Percentiles rank a stretch among this genome's conserved stretches.
phyloP scores from a whole-genome alignment of 2,113 vertebrate genomes.

The Falcunculus frontatus region DNA sequence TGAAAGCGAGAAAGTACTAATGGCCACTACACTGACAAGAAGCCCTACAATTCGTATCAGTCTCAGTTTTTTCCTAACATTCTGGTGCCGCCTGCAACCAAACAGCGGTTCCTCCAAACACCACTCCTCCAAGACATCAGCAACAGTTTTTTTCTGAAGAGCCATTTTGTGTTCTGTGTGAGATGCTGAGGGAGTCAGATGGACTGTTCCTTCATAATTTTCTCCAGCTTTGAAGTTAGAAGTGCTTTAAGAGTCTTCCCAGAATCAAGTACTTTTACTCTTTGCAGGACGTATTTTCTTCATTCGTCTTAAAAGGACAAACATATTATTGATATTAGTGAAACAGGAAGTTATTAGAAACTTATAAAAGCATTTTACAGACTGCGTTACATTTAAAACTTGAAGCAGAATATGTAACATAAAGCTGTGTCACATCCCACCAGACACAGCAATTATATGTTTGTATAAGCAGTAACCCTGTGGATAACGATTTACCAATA shows the following conservation, averaged over 20 bases:
- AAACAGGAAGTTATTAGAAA: background rate
- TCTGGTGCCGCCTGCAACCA: conserved; percentile 58
- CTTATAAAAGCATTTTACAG: background rate
- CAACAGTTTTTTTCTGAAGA: conserved; percentile 52
- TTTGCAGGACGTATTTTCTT: conserved; percentile 38
- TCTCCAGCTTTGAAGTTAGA: conserved; percentile 4
- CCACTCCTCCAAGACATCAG: conserved; percentile 60
- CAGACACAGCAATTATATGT: background rate
- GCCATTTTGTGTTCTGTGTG: conserved; percentile 60
- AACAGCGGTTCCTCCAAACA: conserved; percentile 36
- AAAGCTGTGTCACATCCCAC: background rate
- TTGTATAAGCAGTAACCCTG: background rate
- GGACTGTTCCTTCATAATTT: conserved; percentile 63
- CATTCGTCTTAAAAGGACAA: conserved; percentile 63
- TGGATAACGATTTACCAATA: background rate
- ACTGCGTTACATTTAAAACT: background rate
- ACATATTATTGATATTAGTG: conserved; percentile 18
- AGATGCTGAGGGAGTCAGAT: conserved; percentile 21
- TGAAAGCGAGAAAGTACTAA: conserved; percentile 85
- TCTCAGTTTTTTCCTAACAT: conserved; percentile 85
- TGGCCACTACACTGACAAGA: conserved; percentile 81
- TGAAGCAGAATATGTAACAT: background rate
- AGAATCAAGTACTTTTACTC: conserved; percentile 18
- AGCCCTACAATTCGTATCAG: conserved; percentile 84
- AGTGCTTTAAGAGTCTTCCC: background rate